Evolutionary conservation across 2,113 vertebrate genomes (phyloP).

Genomic region (Apistogramma diplotaenia): DNA sequence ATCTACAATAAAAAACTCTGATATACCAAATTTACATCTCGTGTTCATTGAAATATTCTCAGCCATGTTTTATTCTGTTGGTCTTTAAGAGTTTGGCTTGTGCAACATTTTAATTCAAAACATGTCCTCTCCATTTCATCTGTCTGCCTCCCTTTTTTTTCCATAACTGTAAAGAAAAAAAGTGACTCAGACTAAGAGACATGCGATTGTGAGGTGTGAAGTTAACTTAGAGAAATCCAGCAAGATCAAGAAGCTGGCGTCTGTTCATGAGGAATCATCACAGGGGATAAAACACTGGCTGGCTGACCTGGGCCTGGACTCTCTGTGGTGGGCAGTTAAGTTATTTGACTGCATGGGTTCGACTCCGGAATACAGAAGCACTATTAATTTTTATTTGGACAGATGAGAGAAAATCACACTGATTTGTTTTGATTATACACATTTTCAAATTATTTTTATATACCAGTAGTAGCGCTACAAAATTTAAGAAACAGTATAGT

Average conservation of each 20-base stretch:
- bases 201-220: background rate
- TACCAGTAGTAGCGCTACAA: no score
- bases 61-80: background rate
- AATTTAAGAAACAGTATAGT: background rate
- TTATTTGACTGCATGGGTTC: constrained; percentile 11
- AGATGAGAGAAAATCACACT: background rate
- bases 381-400: constrained; percentile 19
- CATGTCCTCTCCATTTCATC: background rate
- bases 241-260: constrained; percentile 3
- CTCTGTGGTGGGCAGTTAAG: background rate
- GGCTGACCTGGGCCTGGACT: background rate
- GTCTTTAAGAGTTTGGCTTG: background rate
- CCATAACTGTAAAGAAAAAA: background rate
- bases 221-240: background rate
- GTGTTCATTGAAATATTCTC: background rate
- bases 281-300: constrained; percentile 1
- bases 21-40: no score
- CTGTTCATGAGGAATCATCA: constrained; percentile 10
- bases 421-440: background rate
- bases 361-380: constrained; percentile 31
- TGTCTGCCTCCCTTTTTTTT: background rate
- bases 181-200: background rate
- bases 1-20: no score
- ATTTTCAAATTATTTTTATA: background rate
- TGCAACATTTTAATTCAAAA: background rate